phyloP scores from a whole-genome alignment of 2,888 invertebrate genomes.

The Eumerus sabulonum region DNA sequence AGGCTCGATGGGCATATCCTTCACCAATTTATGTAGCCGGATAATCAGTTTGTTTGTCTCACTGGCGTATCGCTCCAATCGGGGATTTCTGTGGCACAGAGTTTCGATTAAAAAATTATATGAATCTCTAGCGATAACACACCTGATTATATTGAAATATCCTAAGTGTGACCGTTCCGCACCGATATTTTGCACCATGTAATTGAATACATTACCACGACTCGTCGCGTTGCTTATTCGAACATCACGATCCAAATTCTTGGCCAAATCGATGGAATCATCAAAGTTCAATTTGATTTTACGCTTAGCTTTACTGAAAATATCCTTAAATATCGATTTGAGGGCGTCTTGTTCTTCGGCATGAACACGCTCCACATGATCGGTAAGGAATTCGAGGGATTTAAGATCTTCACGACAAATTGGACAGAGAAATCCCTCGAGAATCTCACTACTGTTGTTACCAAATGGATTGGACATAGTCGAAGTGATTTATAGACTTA shows the following conservation, averaged over 20 bases:
- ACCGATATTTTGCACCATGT: constrained; percentile 78
- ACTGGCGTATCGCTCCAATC: constrained; percentile 92
- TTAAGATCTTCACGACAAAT: constrained; percentile 95
- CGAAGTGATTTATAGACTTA: background rate
- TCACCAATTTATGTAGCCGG: constrained; percentile 92
- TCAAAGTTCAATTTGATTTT: constrained; percentile 88
- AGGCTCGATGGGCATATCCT: constrained; percentile 87
- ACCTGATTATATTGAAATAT: constrained; percentile 86
- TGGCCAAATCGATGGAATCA: constrained; percentile 82
- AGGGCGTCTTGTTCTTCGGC: constrained; percentile 92
- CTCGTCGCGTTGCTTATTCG: constrained; percentile 74
- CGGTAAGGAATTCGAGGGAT: constrained; percentile 89
- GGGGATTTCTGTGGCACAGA: constrained; percentile 80
- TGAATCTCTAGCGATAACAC: constrained; percentile 75
- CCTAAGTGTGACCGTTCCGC: constrained; percentile 83
- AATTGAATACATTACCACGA: constrained; percentile 73
- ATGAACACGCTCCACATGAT: constrained; percentile 94
- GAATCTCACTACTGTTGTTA: constrained; percentile 81
- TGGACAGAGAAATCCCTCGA: constrained; percentile 97
- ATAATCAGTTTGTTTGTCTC: constrained; percentile 98
- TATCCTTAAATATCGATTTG: constrained; percentile 87
- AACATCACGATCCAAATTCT: constrained; percentile 81
- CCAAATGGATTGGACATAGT: constrained; percentile 75
- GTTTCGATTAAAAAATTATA: background rate
- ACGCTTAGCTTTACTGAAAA: constrained; percentile 94